Percentiles rank a stretch among this genome's conserved stretches.
phyloP scores from a whole-genome alignment of 2,797 vertebrate species.

The Melanotaenia pygmaea region DNA sequence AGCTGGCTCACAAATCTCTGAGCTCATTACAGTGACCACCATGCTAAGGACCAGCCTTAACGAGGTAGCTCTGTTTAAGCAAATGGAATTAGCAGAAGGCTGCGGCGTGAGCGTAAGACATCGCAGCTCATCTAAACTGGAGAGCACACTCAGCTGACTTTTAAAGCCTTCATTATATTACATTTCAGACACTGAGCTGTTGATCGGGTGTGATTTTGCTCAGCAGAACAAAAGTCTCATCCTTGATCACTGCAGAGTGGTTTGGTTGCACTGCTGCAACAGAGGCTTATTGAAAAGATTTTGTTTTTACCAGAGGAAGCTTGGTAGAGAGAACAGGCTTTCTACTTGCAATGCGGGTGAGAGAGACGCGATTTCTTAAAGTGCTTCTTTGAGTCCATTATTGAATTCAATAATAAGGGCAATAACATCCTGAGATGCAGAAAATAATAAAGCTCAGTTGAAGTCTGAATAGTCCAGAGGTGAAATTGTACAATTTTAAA shows the following conservation, averaged over 20 bases:
- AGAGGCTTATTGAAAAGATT: conserved; percentile 1
- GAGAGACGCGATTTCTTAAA: conserved; percentile 19
- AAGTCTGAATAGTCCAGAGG: conserved; percentile 19
- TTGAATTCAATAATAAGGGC: conserved; percentile 33
- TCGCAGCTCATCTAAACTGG: conserved; percentile 45
- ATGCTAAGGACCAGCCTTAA: conserved; percentile 51
- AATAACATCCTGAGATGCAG: conserved; percentile 36
- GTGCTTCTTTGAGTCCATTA: conserved; percentile 25
- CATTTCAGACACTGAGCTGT: conserved; percentile 31
- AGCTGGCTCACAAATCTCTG: conserved; percentile 53
- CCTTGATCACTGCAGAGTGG: not conserved
- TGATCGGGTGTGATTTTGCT: conserved; percentile 25
- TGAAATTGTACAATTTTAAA: conserved; percentile 50
- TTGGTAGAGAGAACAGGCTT: conserved; percentile 3
- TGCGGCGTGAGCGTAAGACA: conserved; percentile 43
- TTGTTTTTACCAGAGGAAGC: conserved; percentile 9
- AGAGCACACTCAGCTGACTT: conserved; percentile 39
- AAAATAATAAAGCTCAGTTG: conserved; percentile 53
- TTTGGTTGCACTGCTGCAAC: conserved; percentile 7
- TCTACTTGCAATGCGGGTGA: not conserved
- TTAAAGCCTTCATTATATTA: conserved; percentile 42
- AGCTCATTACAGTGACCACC: conserved; percentile 65
- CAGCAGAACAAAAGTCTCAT: conserved; percentile 3
- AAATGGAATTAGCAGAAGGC: conserved; percentile 60
- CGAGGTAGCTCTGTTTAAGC: conserved; percentile 60